phyloP scores from a whole-genome alignment of 2,888 invertebrate genomes.

The Carterocephalus palaemon region DNA sequence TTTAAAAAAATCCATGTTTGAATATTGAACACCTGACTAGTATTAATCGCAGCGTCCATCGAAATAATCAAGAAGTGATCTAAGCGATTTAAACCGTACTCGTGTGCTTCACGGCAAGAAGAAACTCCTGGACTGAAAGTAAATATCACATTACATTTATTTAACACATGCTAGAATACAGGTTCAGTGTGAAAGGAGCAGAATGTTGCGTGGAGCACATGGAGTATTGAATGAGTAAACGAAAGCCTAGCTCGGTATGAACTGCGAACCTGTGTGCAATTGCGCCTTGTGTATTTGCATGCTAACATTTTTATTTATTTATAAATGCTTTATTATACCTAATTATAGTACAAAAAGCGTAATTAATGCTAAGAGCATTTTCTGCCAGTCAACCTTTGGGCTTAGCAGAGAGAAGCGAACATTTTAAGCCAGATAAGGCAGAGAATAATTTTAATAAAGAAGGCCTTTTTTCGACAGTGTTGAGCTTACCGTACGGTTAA shows the following conservation, averaged over 20 bases:
- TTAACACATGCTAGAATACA: slow-evolving; percentile 24
- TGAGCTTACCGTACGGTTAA: no score
- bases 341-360: no score
- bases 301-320: background rate
- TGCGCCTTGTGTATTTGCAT: background rate
- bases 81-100: slow-evolving; percentile 38
- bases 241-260: background rate
- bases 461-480: no score
- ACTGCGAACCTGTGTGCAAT: background rate
- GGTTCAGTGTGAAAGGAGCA: slow-evolving; percentile 56
- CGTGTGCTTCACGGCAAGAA: slow-evolving; percentile 67
- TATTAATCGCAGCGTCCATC: no score
- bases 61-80: slow-evolving; percentile 1
- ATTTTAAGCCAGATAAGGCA: no score
- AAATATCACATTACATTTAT: slow-evolving; percentile 41
- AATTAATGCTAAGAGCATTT: no score
- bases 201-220: slow-evolving; percentile 67
- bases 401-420: no score
- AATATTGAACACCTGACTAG: no score
- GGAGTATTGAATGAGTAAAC: slow-evolving; percentile 55
- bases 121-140: slow-evolving; percentile 58
- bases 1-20: no score
- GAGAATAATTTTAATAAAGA: no score
- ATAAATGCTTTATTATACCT: no score
- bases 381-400: no score